Evolutionary conservation across 1,140 invertebrate species (phyloP).

Genomic region (Lucilia sericata): DNA sequence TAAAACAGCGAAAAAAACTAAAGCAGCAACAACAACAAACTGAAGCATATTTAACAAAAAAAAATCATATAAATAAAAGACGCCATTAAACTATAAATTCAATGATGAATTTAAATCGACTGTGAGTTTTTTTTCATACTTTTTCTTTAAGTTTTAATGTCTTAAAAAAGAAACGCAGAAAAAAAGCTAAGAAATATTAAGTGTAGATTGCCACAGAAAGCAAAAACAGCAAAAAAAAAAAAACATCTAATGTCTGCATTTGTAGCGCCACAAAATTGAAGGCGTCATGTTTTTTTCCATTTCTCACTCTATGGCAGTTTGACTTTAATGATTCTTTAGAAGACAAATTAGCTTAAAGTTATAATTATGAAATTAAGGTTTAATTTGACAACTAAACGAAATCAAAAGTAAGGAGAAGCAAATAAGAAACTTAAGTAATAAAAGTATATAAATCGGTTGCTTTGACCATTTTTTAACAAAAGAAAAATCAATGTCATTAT

Average conservation of each 20-base stretch:
- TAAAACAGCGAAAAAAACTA: background rate
- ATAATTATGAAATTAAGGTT: background rate
- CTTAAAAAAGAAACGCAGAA: background rate
- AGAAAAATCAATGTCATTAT: too few species aligned
- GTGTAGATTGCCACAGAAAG: background rate
- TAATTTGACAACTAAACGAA: background rate
- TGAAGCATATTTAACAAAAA: background rate
- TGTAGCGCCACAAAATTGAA: background rate
- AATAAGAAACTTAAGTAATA: too few species aligned
- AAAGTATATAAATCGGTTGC: too few species aligned
- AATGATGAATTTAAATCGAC: conserved; percentile 25
- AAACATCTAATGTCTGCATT: background rate
- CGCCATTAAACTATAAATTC: conserved; percentile 20
- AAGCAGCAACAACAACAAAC: background rate
- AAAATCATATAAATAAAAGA: background rate
- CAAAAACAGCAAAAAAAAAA: too few species aligned
- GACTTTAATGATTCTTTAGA: conserved; percentile 3
- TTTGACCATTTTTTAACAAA: too few species aligned
- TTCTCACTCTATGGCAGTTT: background rate
- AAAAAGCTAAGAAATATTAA: background rate
- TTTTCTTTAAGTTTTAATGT: background rate
- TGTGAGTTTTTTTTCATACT: background rate
- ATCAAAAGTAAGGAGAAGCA: background rate
- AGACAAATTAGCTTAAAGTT: background rate
- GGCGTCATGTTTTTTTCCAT: background rate